Evolutionary conservation across 2,797 vertebrate genomes (phyloP), one percentile per base, ranked within the genome.

Genomic region (Octomys mimax): DNA sequence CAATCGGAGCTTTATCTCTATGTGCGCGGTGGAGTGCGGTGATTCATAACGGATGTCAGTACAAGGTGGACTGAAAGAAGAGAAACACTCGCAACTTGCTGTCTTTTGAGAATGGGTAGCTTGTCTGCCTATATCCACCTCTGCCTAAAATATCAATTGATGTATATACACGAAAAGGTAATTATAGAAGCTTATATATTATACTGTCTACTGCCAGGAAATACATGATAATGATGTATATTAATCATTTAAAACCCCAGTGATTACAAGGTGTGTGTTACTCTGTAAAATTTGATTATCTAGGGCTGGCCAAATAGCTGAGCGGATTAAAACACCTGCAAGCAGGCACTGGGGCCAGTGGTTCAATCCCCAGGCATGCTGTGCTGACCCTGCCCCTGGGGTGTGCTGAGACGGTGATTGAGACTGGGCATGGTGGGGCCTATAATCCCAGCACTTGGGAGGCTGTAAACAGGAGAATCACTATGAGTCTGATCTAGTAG

Each of bases 11-110:
- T 52, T 31, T 22, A 22, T 10, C 39, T 71, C 33, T 12, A 2
- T 36, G 61, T 9, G 36, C 19, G 33, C 0, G 18, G 26, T 19
- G 5, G 64, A n/a, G 16, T 0, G 1, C 1, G 24, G 42, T 19
- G 81, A 10, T 57, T 59, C 1, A 7, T 28, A 31, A 24, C 0
- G 24, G 26, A 24, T 22, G 0, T 73, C 36, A 42, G 39, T 33
- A 24, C 24, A 57, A 36, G 0, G 24, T 3, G 26, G 13, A 2
- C 46, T 26, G 6, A 5, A 90, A 52, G 31, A 39, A 49, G 16
- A 26, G 19, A 31, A 57, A 11, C 6, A 54, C 52, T 5, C 22
- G 52, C 57, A 85, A 57, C 4, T n/a, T 26, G 2, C 1, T 66
- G 68, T 26, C 36, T 77, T 87, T 59, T 49, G 83, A 68, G 61